Base-by-base conservation (phyloP, 1,140 invertebrate genomes). In the Microvelia longipes region DNA sequence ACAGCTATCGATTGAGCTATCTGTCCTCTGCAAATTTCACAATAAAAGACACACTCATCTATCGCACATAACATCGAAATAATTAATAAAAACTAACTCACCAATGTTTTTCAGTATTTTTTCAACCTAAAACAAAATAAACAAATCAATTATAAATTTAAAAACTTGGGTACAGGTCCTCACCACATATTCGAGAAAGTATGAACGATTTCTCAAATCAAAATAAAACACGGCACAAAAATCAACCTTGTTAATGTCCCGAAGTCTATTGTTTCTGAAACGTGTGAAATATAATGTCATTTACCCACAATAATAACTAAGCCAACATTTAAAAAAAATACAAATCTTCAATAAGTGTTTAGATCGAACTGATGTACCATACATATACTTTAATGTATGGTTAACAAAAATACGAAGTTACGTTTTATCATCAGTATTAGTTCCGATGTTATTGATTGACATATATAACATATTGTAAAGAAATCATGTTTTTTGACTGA, bases 31-130 rank as follows among this genome's bases (percentile, higher is more conserved):
- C n/a, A n/a, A n/a, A n/a, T n/a, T n/a, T n/a, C n/a, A n/a, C n/a
- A n/a, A n/a, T n/a, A n/a, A n/a, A n/a, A n/a, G n/a, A n/a, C n/a
- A n/a, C n/a, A n/a, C n/a, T n/a, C n/a, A n/a, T n/a, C n/a, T n/a
- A n/a, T n/a, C n/a, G n/a, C n/a, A n/a, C n/a, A n/a, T n/a, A n/a
- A n/a, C n/a, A n/a, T n/a, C n/a, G n/a, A n/a, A n/a, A n/a, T n/a
- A n/a, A 65, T 69, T 30, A 71, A 62, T 67, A 73, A 73, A n/a
- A 61, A 25, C 25, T 28, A 19, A 65, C 70, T 71, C 28, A 71
- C 70, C 70, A 30, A 71, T 71, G 30, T 50, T 71, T n/a, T 67
- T 70, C 1, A 71, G 68, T 61, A 69, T 71, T 15, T 29, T 68
- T 26, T 71, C 70, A 5, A 71, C 35, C 70, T 71, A 63, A 14